phyloP scores from a whole-genome alignment of 1,140 invertebrate species.

The Tribolium castaneum region DNA sequence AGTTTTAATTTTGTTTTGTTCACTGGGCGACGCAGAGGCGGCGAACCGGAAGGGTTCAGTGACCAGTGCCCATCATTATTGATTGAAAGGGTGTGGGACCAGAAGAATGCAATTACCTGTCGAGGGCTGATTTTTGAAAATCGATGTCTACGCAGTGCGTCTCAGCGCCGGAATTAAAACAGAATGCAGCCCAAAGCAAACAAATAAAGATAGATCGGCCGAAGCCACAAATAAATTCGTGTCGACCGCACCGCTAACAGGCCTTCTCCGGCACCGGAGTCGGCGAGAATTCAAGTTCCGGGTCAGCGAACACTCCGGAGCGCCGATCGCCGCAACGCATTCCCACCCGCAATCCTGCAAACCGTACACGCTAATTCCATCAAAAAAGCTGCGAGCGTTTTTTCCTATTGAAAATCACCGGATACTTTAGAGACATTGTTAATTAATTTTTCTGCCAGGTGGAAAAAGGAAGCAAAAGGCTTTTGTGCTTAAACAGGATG shows the following conservation, averaged over 20 bases:
- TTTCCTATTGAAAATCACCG: neutral
- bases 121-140: neutral
- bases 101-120: neutral
- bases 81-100: neutral
- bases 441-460: neutral
- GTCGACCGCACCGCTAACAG: constrained; percentile 50
- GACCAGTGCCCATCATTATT: neutral
- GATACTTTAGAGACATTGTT: neutral
- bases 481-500: neutral
- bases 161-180: constrained; percentile 42
- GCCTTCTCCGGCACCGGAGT: constrained; percentile 36
- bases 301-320: constrained; percentile 46
- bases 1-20: neutral
- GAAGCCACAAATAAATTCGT: constrained; percentile 51
- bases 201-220: constrained; percentile 48
- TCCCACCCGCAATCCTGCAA: constrained; percentile 40
- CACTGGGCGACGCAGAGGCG: neutral
- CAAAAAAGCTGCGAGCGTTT: constrained; percentile 4
- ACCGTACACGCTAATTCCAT: constrained; percentile 48
- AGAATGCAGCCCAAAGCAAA: constrained; percentile 46
- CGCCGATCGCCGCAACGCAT: constrained; percentile 37
- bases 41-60: neutral
- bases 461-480: neutral
- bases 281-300: constrained; percentile 50
- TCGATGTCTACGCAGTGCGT: constrained; percentile 6